Evolutionary conservation across 2,797 vertebrate genomes (phyloP).

Genomic region (Brachyalestes nurse): DNA sequence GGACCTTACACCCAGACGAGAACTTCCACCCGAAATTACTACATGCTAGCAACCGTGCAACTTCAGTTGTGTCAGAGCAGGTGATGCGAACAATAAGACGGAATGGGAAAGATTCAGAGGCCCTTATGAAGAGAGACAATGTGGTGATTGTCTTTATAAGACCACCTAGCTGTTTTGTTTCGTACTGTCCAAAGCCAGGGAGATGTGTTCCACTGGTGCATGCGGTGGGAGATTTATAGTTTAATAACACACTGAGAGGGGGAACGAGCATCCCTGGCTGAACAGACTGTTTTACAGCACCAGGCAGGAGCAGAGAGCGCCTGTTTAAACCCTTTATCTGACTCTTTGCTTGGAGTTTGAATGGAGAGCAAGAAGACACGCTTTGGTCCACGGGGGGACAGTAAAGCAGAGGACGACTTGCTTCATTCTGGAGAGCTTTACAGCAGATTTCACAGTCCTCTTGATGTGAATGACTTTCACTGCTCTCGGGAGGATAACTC

Average conservation of each 20-base stretch:
- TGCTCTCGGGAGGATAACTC: conserved; percentile 60
- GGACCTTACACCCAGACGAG: background rate
- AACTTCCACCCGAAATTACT: background rate
- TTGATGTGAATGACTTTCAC: conserved; percentile 54
- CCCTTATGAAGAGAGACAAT: background rate
- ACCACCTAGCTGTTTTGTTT: conserved; percentile 54
- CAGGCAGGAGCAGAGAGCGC: conserved; percentile 62
- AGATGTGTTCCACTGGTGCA: conserved; percentile 64
- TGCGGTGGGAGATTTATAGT: conserved; percentile 71
- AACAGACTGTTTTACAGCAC: conserved; percentile 65
- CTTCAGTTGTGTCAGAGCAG: background rate
- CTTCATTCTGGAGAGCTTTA: conserved; percentile 59
- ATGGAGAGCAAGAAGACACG: conserved; percentile 56
- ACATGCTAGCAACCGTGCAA: too few relatives aligned
- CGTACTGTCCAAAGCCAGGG: conserved; percentile 41
- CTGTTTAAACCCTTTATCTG: conserved; percentile 68
- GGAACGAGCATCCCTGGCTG: conserved; percentile 59
- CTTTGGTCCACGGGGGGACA: conserved; percentile 57
- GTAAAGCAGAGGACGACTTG: conserved; percentile 62
- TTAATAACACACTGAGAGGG: conserved; percentile 74
- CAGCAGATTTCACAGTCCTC: conserved; percentile 57
- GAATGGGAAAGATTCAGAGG: background rate
- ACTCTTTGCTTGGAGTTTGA: conserved; percentile 69
- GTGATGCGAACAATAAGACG: too few relatives aligned
- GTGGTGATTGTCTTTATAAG: conserved; percentile 43